Conservation (phyloP, 2,113 vertebrate genomes). For the Bos taurus region ARS-UCD2.0 NC_037330.1:76701501-76702000, state of each 20-base stretch:
- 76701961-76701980: neutral
- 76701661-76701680: neutral
- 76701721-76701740: neutral
- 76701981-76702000: too few species aligned
- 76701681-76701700: neutral
- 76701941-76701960: neutral
- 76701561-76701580: neutral
- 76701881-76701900: neutral
- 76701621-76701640: constrained; percentile 7
- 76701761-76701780: neutral
- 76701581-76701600: neutral
- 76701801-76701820: neutral
- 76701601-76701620: neutral
- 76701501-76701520: neutral
- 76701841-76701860: neutral
- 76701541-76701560: neutral
- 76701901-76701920: neutral
- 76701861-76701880: neutral
- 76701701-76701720: neutral
- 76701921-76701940: neutral
- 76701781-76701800: neutral
- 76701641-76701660: neutral
- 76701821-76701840: neutral
- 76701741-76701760: neutral
- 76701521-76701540: neutral